Evolutionary conservation across 2,113 vertebrate genomes (phyloP).

Genomic region (Peromyscus maniculatus): DNA sequence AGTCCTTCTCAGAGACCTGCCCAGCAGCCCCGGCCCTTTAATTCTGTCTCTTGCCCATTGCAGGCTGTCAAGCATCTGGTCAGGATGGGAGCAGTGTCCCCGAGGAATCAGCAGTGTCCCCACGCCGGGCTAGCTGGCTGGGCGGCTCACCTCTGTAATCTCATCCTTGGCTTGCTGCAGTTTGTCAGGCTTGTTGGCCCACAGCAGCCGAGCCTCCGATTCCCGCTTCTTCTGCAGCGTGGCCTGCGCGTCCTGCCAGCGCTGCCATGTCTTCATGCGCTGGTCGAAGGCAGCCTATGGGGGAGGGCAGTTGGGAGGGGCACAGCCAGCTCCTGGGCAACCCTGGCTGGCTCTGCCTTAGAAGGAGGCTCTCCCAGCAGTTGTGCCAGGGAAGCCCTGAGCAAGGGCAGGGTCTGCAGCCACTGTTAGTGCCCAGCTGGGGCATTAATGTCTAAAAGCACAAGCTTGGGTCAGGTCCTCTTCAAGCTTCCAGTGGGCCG

Average conservation of each 20-base stretch:
- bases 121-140: background rate
- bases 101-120: background rate
- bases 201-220: slow-evolving; percentile 95
- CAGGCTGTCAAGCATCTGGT: background rate
- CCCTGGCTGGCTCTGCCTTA: background rate
- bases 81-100: background rate
- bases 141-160: slow-evolving; percentile 93
- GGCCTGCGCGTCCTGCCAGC: slow-evolving; percentile 97
- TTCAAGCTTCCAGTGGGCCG: slow-evolving; percentile 18
- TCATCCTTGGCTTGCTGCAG: slow-evolving; percentile 98
- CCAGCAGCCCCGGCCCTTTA: background rate
- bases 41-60: background rate
- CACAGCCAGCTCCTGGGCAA: slow-evolving; percentile 31
- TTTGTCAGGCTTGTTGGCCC: slow-evolving; percentile 99
- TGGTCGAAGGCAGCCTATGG: slow-evolving; percentile 96
- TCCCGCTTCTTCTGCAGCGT: slow-evolving; percentile 97
- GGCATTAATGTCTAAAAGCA: slow-evolving; percentile 44
- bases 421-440: slow-evolving; percentile 22
- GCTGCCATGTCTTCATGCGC: slow-evolving; percentile 98
- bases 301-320: background rate
- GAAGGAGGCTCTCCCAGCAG: background rate
- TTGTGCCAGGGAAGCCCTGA: background rate
- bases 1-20: background rate
- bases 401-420: slow-evolving; percentile 60
- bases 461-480: slow-evolving; percentile 53